Percentiles rank a stretch among this genome's conserved stretches.
Conservation (phyloP, 2,113 vertebrate species). For the Eolophus roseicapilla region DNA sequence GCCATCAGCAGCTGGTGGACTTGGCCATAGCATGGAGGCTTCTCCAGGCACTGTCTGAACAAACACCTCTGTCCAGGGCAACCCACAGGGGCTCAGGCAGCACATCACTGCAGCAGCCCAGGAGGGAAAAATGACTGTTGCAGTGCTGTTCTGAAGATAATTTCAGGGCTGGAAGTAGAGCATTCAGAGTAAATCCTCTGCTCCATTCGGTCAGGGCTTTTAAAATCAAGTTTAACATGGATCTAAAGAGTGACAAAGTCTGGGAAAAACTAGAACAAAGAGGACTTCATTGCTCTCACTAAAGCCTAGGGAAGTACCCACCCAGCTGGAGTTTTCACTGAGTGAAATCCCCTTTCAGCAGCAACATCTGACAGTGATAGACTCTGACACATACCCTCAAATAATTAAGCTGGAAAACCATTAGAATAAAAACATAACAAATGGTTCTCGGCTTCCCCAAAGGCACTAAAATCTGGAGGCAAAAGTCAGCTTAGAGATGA, state of each 20-base stretch:
- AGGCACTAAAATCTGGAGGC: neutral
- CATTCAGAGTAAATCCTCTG: neutral
- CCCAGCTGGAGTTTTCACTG: neutral
- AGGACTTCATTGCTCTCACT: neutral
- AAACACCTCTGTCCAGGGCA: neutral
- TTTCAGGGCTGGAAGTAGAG: neutral
- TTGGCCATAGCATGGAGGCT: fast-evolving
- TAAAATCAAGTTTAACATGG: neutral
- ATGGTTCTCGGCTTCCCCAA: neutral
- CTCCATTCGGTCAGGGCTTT: neutral
- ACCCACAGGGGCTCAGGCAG: neutral
- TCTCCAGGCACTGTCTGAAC: neutral
- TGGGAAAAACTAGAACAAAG: neutral
- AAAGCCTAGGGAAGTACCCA: neutral
- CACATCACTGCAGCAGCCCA: neutral
- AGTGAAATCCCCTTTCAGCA: neutral
- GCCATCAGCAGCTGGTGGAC: neutral
- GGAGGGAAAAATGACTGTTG: neutral
- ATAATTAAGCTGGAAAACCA: neutral
- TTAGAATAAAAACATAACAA: neutral
- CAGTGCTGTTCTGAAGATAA: neutral
- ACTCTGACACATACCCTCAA: neutral
- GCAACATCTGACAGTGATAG: neutral
- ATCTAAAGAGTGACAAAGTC: neutral
- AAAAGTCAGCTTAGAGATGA: neutral